Evolutionary conservation across 1,140 invertebrate genomes (phyloP).

Genomic region (Drosophila ogumai): DNA sequence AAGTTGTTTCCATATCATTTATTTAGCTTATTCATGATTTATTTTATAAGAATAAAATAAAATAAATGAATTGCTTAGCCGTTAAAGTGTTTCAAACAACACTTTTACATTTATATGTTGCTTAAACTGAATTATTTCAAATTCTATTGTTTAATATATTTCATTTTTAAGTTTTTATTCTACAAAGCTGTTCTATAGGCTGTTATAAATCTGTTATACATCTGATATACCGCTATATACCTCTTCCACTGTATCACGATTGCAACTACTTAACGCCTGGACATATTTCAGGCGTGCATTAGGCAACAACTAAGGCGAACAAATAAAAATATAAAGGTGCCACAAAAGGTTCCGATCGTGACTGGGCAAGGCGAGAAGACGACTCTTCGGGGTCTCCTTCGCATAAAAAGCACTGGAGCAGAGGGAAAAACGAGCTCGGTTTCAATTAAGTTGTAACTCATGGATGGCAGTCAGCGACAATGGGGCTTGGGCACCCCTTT

Average conservation of each 20-base stretch:
- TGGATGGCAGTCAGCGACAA: conserved; percentile 36
- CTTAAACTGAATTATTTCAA: too few species aligned
- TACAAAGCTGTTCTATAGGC: too few species aligned
- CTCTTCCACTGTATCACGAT: conserved; percentile 53
- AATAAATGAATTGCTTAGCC: too few species aligned
- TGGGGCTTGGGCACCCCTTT: not conserved
- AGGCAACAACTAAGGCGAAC: conserved; percentile 54
- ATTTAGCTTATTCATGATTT: too few species aligned
- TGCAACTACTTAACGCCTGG: conserved; percentile 79
- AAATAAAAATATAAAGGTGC: conserved; percentile 41
- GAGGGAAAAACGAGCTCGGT: conserved; percentile 46
- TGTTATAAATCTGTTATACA: not conserved
- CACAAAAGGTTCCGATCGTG: conserved; percentile 74
- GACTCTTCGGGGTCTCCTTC: conserved; percentile 10
- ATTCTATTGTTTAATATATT: too few species aligned
- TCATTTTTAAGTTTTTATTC: too few species aligned
- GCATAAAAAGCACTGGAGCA: not conserved
- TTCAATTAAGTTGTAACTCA: conserved; percentile 84
- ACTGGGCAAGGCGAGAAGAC: conserved; percentile 54
- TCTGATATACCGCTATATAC: not conserved
- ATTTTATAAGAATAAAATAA: too few species aligned
- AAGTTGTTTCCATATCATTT: too few species aligned
- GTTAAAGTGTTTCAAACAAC: too few species aligned
- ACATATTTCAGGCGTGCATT: conserved; percentile 77
- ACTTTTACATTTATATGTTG: too few species aligned